phyloP scores from a whole-genome alignment of 37 sponge, comb jelly and placozoan species.

The Haliclona indistincta region DNA sequence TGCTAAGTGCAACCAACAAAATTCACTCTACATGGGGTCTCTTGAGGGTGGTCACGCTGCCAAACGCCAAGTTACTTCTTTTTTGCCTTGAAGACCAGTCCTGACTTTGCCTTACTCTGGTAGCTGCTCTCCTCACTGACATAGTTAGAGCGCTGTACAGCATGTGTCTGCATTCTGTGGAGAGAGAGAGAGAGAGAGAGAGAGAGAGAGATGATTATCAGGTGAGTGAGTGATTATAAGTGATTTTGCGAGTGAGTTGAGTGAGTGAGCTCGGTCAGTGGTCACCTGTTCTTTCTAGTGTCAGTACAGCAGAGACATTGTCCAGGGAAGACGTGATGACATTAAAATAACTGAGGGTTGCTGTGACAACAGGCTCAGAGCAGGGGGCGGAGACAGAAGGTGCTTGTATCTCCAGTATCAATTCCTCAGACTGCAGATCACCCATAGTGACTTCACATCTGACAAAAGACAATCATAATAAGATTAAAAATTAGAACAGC shows the following conservation, averaged over 20 bases:
- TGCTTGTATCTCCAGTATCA: conserved; percentile 71
- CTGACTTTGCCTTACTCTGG: too few relatives aligned
- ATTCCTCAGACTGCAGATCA: conserved; percentile 92
- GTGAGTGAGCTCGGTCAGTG: neutral
- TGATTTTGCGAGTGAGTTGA: too few relatives aligned
- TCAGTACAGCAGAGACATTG: conserved; percentile 30
- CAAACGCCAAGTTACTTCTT: too few relatives aligned
- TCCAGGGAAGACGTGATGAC: conserved; percentile 78
- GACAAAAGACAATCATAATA: neutral
- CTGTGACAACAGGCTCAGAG: conserved; percentile 19
- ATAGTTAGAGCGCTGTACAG: conserved; percentile 46
- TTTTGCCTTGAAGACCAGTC: too few relatives aligned
- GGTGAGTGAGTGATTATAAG: too few relatives aligned
- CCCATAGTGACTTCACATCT: conserved; percentile 78
- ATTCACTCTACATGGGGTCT: too few relatives aligned
- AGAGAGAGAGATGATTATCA: too few relatives aligned
- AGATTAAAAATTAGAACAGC: conserved; percentile 1
- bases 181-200: too few relatives aligned
- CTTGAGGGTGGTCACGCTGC: too few relatives aligned
- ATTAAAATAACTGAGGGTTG: conserved; percentile 85
- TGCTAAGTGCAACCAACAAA: too few relatives aligned
- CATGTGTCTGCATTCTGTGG: conserved; percentile 37
- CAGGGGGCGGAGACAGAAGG: conserved; percentile 34
- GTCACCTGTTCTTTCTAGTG: conserved; percentile 42
- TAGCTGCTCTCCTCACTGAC: conserved; percentile 33